These are phyloP conservation scores for Belgica antarctica DNA, from an alignment of 2,888 invertebrate species.

Conservation along the genomic window DNA sequence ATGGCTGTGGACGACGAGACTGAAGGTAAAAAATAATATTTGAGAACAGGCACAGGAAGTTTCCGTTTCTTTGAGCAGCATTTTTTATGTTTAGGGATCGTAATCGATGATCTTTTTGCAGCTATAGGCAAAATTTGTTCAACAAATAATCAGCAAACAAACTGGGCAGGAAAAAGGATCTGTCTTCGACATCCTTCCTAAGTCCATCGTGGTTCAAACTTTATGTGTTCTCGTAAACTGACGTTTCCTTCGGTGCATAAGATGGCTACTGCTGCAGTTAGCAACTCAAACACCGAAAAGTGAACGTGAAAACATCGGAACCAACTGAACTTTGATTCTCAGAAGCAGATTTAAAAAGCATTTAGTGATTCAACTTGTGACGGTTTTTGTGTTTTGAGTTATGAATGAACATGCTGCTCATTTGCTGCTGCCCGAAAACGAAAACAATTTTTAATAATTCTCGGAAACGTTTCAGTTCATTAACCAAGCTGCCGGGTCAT, in stretches of 20 bases:
- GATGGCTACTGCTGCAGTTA: background rate
- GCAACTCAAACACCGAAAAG: background rate
- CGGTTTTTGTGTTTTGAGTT: background rate
- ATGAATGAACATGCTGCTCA: conserved; percentile 8
- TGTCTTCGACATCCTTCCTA: conserved; percentile 3
- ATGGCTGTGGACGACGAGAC: too few species aligned
- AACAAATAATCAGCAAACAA: too few species aligned
- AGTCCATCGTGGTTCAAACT: too few species aligned
- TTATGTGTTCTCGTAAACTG: conserved; percentile 1
- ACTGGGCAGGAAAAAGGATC: too few species aligned
- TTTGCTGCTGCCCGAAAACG: background rate
- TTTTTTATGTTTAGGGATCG: too few species aligned
- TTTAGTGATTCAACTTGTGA: conserved; percentile 11
- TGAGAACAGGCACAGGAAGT: too few species aligned
- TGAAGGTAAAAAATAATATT: too few species aligned
- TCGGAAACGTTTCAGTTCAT: conserved; percentile 15
- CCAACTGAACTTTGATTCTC: background rate
- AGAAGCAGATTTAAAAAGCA: background rate
- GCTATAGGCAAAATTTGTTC: too few species aligned
- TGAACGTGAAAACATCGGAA: background rate
- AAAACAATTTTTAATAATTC: background rate
- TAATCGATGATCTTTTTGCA: too few species aligned
- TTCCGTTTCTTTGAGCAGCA: too few species aligned
- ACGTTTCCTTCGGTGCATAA: background rate
- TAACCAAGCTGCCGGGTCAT: conserved; percentile 10